Conservation (phyloP, 1,140 invertebrate genomes). For the Drosophila hydei region DNA sequence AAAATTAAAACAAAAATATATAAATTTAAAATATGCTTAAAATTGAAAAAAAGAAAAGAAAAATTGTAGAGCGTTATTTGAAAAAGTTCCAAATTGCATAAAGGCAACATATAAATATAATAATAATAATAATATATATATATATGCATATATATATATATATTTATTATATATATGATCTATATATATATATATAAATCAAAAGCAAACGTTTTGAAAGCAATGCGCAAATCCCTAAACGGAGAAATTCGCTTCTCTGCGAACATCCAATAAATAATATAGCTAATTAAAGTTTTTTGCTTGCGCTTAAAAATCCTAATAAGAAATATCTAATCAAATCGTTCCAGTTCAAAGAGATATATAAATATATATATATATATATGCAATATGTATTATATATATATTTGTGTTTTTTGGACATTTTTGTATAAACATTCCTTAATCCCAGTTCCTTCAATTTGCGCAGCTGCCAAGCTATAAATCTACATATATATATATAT, state of each 20-base stretch:
- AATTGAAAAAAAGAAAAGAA: constrained; percentile 7
- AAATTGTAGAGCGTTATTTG: constrained; percentile 64
- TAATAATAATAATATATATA: background rate
- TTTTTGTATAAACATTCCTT: constrained; percentile 21
- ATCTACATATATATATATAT: constrained; percentile 5
- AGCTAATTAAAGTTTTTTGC: constrained; percentile 4
- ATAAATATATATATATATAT: no score
- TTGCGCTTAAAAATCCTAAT: constrained; percentile 26
- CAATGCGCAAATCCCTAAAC: no score
- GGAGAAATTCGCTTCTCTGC: no score
- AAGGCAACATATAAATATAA: constrained; percentile 21
- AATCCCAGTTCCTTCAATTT: background rate
- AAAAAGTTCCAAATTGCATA: constrained; percentile 63
- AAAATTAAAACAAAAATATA: constrained; percentile 57
- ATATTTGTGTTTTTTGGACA: constrained; percentile 22
- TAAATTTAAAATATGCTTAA: constrained; percentile 17
- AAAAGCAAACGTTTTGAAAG: background rate
- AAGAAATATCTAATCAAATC: background rate
- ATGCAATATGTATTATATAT: no score
- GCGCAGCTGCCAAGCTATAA: background rate
- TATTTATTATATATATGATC: background rate
- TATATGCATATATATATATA: no score
- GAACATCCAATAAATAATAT: background rate
- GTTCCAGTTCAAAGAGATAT: constrained; percentile 6
- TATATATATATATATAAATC: constrained; percentile 15